Conservation (phyloP, 1,140 invertebrate species). For the Semibalanus balanoides region DNA sequence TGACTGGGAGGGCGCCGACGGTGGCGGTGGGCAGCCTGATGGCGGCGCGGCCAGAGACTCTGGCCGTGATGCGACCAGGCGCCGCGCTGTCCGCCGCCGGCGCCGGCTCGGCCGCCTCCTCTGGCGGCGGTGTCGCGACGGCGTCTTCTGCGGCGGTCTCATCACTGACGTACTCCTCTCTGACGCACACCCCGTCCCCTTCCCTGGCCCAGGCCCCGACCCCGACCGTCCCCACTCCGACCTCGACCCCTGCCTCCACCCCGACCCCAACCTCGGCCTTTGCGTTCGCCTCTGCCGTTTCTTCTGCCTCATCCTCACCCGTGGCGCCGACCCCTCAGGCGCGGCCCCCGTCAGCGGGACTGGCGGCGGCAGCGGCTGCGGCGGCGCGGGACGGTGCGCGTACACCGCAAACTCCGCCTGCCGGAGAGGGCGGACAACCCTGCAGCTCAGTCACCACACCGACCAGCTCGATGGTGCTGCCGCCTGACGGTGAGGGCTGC, state of each 20-base stretch:
- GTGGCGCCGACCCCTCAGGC: slow-evolving; percentile 6
- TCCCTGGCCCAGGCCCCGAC: slow-evolving; percentile 6
- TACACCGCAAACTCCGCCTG: background rate
- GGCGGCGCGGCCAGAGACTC: too few species aligned
- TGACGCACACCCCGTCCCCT: slow-evolving; percentile 1
- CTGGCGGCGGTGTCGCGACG: slow-evolving; percentile 21
- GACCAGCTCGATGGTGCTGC: background rate
- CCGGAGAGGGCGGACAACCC: background rate
- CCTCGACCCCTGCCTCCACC: slow-evolving; percentile 3
- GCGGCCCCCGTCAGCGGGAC: background rate
- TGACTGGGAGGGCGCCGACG: too few species aligned
- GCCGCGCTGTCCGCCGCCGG: slow-evolving; percentile 3
- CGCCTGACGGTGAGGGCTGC: background rate
- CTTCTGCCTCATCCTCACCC: slow-evolving; percentile 1
- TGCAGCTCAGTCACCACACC: background rate
- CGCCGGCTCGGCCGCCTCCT: slow-evolving; percentile 27
- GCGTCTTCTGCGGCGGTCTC: slow-evolving; percentile 13
- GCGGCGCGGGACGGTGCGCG: background rate
- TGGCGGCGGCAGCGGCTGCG: too few species aligned
- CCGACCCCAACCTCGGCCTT: background rate
- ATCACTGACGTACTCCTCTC: slow-evolving; percentile 16
- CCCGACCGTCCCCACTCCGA: slow-evolving; percentile 7
- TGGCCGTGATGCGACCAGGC: background rate
- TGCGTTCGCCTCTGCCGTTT: background rate
- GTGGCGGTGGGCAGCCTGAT: background rate